These are phyloP conservation scores for Nyctalus aviator DNA, from an alignment of 2,797 vertebrate species.

Conservation along the genomic window DNA sequence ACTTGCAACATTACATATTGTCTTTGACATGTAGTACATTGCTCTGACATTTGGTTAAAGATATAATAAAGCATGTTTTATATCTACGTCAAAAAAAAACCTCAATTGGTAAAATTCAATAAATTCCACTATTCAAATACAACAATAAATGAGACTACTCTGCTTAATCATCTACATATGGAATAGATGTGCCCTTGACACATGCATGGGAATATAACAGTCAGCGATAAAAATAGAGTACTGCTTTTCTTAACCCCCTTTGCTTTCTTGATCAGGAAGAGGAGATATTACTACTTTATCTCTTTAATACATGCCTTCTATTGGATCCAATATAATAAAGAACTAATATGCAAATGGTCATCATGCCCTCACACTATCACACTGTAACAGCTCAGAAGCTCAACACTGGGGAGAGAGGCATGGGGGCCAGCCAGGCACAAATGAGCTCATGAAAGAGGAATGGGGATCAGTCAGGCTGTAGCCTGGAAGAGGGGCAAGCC, in stretches of 20 bases:
- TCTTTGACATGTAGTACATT: constrained; percentile 12
- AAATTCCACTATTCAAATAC: neutral
- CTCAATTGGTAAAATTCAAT: neutral
- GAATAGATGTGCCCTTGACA: neutral
- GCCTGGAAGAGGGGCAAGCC: too few relatives aligned
- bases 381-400: too few relatives aligned
- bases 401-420: too few relatives aligned
- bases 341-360: too few relatives aligned
- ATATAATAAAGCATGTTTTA: constrained; percentile 30
- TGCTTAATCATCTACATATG: neutral
- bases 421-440: too few relatives aligned
- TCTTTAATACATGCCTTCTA: neutral
- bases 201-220: neutral
- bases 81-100: neutral
- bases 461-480: too few relatives aligned
- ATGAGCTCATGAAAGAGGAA: too few relatives aligned
- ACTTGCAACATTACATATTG: neutral
- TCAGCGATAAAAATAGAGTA: neutral
- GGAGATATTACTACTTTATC: neutral
- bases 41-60: neutral
- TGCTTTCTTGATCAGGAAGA: neutral
- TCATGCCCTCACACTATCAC: too few relatives aligned
- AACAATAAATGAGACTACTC: neutral
- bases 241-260: neutral
- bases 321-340: neutral